phyloP scores from a whole-genome alignment of 2,113 vertebrate genomes.

The Trematomus loennbergii region DNA sequence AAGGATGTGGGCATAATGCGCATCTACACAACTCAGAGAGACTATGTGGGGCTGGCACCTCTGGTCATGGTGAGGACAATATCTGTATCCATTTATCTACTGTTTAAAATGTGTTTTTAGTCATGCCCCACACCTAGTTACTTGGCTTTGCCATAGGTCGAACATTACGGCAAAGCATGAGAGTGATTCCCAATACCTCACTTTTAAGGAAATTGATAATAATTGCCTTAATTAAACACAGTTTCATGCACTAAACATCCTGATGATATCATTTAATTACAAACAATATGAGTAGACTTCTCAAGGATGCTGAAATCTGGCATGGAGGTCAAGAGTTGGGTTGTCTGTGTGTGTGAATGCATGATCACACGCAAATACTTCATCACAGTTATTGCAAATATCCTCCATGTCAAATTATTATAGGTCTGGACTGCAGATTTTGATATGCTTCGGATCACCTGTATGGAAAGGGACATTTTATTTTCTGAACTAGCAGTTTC shows the following conservation, averaged over 20 bases:
- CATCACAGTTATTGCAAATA: background rate
- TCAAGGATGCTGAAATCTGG: too few species aligned
- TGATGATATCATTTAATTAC: background rate
- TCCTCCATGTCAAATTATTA: constrained; percentile 4
- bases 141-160: constrained; percentile 2
- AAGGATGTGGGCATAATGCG: constrained; percentile 88
- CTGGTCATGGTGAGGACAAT: constrained; percentile 90
- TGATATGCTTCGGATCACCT: background rate
- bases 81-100: background rate
- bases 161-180: background rate
- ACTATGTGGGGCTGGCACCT: constrained; percentile 89
- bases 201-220: constrained; percentile 44
- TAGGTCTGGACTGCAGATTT: background rate
- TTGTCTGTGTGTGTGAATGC: too few species aligned
- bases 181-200: constrained; percentile 12
- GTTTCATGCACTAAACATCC: constrained; percentile 6
- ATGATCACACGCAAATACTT: too few species aligned
- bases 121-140: constrained; percentile 6
- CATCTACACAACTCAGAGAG: constrained; percentile 89
- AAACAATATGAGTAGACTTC: constrained; percentile 6
- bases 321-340: too few species aligned
- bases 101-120: constrained; percentile 2
- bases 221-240: constrained; percentile 11
- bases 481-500: background rate
- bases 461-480: background rate